These are phyloP conservation scores for Dicrurus megarhynchus DNA, from an alignment of 2,113 vertebrate species.

Conservation along the genomic window DNA sequence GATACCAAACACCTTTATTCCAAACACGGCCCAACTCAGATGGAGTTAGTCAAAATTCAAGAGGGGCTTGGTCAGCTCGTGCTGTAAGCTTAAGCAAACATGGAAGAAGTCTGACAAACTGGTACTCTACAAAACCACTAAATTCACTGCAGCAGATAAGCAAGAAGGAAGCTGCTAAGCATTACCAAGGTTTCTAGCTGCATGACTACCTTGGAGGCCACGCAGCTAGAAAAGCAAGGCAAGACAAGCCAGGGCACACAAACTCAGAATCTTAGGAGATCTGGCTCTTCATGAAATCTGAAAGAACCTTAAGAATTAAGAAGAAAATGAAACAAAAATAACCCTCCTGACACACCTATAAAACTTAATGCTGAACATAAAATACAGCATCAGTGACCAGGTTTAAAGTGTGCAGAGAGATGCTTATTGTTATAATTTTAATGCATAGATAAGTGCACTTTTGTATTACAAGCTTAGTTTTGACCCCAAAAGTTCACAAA, in stretches of 20 bases:
- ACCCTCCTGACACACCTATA: rapidly evolving
- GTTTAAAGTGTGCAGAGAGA: background rate
- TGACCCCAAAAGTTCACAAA: background rate
- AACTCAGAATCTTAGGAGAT: background rate
- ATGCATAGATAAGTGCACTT: background rate
- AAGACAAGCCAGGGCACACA: background rate
- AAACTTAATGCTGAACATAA: background rate
- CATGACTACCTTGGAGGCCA: background rate
- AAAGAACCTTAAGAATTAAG: background rate
- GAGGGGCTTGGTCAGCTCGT: background rate
- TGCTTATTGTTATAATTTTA: background rate
- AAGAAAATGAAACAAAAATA: background rate
- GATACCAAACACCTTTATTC: background rate
- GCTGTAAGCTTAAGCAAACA: background rate
- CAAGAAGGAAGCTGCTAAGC: background rate
- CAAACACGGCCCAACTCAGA: background rate
- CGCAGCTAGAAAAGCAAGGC: background rate
- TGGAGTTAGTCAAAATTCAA: background rate
- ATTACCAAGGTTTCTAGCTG: background rate
- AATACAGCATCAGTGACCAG: background rate
- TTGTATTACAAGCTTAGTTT: background rate
- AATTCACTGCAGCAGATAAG: background rate
- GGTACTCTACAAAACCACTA: background rate
- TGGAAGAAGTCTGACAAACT: background rate
- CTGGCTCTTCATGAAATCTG: background rate